phyloP scores from a whole-genome alignment of 2,888 invertebrate species.

The Corbicula japonica region DNA sequence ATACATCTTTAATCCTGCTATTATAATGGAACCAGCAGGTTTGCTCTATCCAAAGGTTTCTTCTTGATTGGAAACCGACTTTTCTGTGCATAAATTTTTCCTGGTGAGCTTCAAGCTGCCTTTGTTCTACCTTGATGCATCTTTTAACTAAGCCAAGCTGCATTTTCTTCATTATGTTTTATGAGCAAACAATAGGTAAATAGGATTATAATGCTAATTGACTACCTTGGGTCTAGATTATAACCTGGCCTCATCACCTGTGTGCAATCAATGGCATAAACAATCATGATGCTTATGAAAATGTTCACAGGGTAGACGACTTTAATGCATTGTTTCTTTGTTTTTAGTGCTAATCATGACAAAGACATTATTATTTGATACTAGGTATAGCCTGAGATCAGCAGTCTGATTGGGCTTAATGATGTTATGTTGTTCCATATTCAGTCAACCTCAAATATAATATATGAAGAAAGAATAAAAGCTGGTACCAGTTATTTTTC shows the following conservation, averaged over 20 bases:
- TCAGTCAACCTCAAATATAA: no score
- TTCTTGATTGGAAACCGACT: conserved; percentile 21
- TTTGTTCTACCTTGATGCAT: no score
- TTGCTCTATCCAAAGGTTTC: conserved; percentile 8
- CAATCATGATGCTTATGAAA: conserved; percentile 1
- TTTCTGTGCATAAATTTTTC: conserved; percentile 17
- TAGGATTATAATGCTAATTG: conserved; percentile 7
- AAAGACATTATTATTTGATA: no score
- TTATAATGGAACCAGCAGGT: conserved; percentile 7
- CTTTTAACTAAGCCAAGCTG: conserved; percentile 17
- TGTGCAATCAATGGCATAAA: neutral
- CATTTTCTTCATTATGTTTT: conserved; percentile 38
- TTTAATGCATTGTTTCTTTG: no score
- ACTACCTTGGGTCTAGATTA: neutral
- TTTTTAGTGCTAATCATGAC: no score
- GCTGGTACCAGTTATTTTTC: no score
- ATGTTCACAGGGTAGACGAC: no score
- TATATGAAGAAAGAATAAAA: no score
- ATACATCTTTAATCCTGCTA: conserved; percentile 24
- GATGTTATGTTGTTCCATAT: no score
- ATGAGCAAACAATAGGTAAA: conserved; percentile 18
- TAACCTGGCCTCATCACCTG: neutral
- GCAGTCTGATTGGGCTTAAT: no score
- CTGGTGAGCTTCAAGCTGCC: no score
- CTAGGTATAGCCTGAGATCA: no score